Evolutionary conservation across 2,113 vertebrate species (phyloP).

Genomic region (Neogale vison): DNA sequence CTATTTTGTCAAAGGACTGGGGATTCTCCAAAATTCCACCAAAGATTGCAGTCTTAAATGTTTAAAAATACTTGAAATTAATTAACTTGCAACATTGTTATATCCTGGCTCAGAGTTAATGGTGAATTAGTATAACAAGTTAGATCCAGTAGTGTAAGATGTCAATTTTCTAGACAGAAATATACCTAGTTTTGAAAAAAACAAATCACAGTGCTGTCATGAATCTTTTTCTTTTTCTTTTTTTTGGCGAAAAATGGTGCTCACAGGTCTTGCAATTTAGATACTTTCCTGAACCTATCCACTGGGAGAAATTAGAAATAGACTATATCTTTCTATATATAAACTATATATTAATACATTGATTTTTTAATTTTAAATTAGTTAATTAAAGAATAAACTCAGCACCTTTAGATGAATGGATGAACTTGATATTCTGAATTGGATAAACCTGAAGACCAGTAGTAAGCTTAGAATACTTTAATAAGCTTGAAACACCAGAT

Average conservation of each 20-base stretch:
- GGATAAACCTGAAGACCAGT: not conserved
- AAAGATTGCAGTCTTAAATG: not conserved
- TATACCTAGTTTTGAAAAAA: not conserved
- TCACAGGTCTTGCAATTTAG: not conserved
- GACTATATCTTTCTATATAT: not conserved
- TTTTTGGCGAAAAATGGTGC: not conserved
- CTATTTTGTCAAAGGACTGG: not conserved
- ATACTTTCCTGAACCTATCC: not conserved
- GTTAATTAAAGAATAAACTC: conserved; percentile 10
- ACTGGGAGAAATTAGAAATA: not conserved
- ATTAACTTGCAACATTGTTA: not conserved
- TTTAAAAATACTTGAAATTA: not conserved
- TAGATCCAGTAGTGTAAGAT: not conserved
- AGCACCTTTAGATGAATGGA: not conserved
- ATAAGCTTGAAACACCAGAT: conserved; percentile 37
- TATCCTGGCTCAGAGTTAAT: not conserved
- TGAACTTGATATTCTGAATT: not conserved
- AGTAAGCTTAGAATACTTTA: not conserved
- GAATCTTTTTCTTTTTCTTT: not conserved
- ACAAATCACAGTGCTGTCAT: not conserved
- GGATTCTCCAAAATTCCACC: not conserved
- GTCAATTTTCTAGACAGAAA: not conserved
- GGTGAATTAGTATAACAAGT: not conserved
- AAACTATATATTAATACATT: not conserved
- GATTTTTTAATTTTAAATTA: not conserved